Percentiles rank a stretch among this genome's conserved stretches.
These are phyloP conservation scores for Drosophila acutilabella DNA, from an alignment of 2,888 invertebrate genomes.

Conservation along the genomic window DNA sequence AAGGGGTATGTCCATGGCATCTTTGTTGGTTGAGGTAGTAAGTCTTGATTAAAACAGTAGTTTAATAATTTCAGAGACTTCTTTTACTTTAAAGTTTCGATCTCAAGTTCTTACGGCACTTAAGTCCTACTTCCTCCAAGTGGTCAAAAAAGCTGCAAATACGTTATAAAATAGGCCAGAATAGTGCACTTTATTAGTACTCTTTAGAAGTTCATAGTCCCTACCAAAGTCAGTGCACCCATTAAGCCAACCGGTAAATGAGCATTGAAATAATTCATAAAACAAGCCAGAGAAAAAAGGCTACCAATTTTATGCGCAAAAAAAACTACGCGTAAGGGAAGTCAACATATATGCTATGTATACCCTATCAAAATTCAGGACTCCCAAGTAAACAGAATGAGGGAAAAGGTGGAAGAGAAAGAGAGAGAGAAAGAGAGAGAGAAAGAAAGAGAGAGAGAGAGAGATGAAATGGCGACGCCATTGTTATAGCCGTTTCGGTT, in stretches of 20 bases:
- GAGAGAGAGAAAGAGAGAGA: background rate
- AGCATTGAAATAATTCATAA: slow-evolving; percentile 80
- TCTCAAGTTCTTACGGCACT: too few species aligned
- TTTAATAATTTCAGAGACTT: too few species aligned
- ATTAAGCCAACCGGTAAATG: slow-evolving; percentile 76
- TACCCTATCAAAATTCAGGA: slow-evolving; percentile 2
- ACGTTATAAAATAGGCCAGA: slow-evolving; percentile 20
- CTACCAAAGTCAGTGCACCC: slow-evolving; percentile 68
- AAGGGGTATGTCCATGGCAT: too few species aligned
- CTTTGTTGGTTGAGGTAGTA: too few species aligned
- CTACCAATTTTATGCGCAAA: slow-evolving; percentile 61
- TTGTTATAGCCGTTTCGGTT: slow-evolving; percentile 60
- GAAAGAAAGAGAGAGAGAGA: background rate
- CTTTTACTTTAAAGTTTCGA: too few species aligned
- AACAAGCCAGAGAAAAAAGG: slow-evolving; percentile 63
- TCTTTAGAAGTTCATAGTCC: background rate
- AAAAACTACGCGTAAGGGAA: slow-evolving; percentile 61
- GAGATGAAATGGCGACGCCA: slow-evolving; percentile 55
- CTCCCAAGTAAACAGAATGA: background rate
- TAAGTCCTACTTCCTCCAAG: too few species aligned
- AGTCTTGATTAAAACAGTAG: too few species aligned
- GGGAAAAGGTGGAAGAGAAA: background rate
- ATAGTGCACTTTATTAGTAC: slow-evolving; percentile 46
- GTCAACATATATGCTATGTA: background rate
- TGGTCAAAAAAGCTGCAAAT: too few species aligned